Conservation (phyloP, 2,888 invertebrate genomes). For the Plebejus argus region DNA sequence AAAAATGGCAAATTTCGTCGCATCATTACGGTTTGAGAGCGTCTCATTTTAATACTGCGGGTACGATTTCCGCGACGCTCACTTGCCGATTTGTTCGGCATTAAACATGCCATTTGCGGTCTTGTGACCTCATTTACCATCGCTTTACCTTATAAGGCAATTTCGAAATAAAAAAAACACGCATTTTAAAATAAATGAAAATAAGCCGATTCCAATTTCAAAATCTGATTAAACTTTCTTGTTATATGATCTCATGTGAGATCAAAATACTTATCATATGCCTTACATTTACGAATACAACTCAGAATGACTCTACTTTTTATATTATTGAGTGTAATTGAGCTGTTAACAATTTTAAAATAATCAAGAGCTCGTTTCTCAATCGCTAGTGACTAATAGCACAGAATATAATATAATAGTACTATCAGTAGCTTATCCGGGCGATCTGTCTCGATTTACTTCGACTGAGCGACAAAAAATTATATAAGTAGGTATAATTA, state of each 20-base stretch:
- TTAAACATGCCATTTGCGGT: conserved; percentile 1
- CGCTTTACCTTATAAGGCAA: conserved; percentile 7
- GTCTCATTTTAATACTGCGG: conserved; percentile 13
- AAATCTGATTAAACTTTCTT: background rate
- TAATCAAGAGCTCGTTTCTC: background rate
- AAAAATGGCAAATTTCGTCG: conserved; percentile 18
- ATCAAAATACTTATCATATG: too few relatives aligned
- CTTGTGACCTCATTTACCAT: conserved; percentile 5
- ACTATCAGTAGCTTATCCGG: background rate
- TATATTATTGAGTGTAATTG: background rate
- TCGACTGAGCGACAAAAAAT: too few relatives aligned
- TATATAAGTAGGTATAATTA: too few relatives aligned
- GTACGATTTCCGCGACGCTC: conserved; percentile 7
- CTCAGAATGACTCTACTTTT: background rate
- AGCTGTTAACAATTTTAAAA: background rate
- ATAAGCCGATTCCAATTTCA: background rate
- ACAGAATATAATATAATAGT: too few relatives aligned
- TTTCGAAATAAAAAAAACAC: background rate
- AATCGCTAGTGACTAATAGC: background rate
- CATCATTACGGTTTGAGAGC: background rate
- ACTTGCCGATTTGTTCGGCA: conserved; percentile 14
- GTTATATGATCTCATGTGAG: background rate
- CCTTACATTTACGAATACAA: too few relatives aligned
- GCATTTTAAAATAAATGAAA: background rate
- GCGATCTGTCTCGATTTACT: background rate